These are phyloP conservation scores for Chromoteleia sp. DNA, from an alignment of 2,888 invertebrate genomes.

Conservation along the genomic window DNA sequence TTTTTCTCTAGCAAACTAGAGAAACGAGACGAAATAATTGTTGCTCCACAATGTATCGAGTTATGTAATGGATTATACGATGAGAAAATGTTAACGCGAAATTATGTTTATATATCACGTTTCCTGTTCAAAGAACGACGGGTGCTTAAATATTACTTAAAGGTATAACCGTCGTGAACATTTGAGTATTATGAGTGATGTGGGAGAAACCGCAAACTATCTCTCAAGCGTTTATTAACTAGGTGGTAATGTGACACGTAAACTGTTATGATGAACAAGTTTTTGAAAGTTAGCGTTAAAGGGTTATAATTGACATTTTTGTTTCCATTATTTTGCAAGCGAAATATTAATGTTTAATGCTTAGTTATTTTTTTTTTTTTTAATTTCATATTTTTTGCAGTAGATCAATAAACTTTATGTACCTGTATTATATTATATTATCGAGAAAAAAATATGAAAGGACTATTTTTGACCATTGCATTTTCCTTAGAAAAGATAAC, in stretches of 20 bases:
- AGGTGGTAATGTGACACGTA: constrained; percentile 42
- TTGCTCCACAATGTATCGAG: background rate
- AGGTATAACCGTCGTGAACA: constrained; percentile 22
- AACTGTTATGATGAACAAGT: constrained; percentile 13
- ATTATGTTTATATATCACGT: constrained; percentile 47
- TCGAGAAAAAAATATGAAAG: too few species aligned
- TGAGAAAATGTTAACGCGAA: constrained; percentile 31
- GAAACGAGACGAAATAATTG: constrained; percentile 3
- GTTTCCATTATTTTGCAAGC: too few species aligned
- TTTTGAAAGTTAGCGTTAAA: constrained; percentile 5
- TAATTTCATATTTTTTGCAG: too few species aligned
- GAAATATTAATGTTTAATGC: too few species aligned
- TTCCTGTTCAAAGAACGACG: constrained; percentile 32
- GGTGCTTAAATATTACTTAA: constrained; percentile 48
- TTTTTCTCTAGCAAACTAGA: background rate
- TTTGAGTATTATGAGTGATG: constrained; percentile 15
- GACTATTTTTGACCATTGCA: too few species aligned
- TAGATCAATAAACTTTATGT: too few species aligned
- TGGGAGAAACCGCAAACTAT: constrained; percentile 36
- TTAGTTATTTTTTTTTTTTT: too few species aligned
- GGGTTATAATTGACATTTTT: constrained; percentile 1
- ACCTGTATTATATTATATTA: too few species aligned
- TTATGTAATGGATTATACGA: constrained; percentile 31
- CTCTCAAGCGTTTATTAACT: constrained; percentile 39
- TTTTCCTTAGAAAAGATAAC: too few species aligned